A percentile compares a stretch with the other conserved stretches of the same genome.
phyloP scores from a whole-genome alignment of 2,797 vertebrate species.

The Morelia viridis region DNA sequence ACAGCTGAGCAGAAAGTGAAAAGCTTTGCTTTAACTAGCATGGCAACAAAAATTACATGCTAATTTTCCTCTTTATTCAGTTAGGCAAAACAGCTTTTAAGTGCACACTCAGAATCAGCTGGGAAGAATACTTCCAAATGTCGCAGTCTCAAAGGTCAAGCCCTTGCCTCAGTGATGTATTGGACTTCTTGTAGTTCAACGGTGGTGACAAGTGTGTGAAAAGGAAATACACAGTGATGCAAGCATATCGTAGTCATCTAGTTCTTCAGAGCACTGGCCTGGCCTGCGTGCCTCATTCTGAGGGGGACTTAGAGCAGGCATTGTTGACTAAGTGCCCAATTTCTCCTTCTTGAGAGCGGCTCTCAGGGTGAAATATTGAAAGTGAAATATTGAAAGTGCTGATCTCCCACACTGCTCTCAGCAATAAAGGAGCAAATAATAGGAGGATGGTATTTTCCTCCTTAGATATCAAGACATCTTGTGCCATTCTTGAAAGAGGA shows the following conservation, averaged over 20 bases:
- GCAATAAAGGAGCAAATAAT: background rate
- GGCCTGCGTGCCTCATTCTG: background rate
- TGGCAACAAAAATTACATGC: constrained; percentile 25
- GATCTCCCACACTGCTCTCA: background rate
- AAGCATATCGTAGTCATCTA: background rate
- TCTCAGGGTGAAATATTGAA: background rate
- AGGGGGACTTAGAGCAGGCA: background rate
- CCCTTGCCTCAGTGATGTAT: background rate
- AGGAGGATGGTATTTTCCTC: background rate
- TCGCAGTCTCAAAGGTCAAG: background rate
- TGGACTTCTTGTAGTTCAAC: background rate
- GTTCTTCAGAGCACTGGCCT: background rate
- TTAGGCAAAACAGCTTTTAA: background rate
- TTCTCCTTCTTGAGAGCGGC: background rate
- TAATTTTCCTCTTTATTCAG: constrained; percentile 12
- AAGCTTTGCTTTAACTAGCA: constrained; percentile 14
- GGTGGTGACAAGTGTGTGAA: background rate
- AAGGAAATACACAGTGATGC: background rate
- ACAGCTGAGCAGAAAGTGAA: background rate
- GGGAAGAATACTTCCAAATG: background rate
- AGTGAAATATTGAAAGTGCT: background rate
- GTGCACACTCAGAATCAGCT: background rate
- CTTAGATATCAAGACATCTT: background rate
- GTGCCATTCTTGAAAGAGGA: background rate
- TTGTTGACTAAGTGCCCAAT: background rate